phyloP scores from a whole-genome alignment of 2,113 vertebrate species.

The Silurus asotus region DNA sequence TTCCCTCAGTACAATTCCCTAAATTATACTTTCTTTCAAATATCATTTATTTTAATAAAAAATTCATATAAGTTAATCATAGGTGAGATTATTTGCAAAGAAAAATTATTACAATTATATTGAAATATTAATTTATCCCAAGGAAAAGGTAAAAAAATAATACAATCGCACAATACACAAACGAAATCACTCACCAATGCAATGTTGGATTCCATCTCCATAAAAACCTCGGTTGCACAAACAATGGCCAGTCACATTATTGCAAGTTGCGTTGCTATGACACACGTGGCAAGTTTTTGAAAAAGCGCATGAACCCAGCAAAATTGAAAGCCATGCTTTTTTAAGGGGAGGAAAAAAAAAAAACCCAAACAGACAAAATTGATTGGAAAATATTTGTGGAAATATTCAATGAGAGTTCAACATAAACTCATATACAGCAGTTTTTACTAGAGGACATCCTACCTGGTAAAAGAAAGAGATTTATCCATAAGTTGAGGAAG shows the following conservation, averaged over 20 bases:
- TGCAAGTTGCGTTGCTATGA: slow-evolving; percentile 65
- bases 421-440: background rate
- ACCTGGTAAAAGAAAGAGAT: slow-evolving; percentile 78
- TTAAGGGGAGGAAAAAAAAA: slow-evolving; percentile 3
- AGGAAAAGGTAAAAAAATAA: background rate
- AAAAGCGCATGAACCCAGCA: slow-evolving; percentile 67
- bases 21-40: background rate
- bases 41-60: background rate
- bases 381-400: background rate
- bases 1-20: background rate
- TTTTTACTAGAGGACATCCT: slow-evolving; percentile 52
- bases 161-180: background rate
- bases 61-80: background rate
- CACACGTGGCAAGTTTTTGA: slow-evolving; percentile 68
- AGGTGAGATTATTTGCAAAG: background rate
- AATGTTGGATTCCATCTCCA: slow-evolving; percentile 67
- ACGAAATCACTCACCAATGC: slow-evolving; percentile 65
- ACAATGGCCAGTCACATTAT: slow-evolving; percentile 47
- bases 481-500: slow-evolving; percentile 72
- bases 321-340: slow-evolving; percentile 74
- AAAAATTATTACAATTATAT: too few relatives aligned
- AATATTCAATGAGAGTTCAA: background rate
- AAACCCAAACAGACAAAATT: background rate
- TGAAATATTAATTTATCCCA: background rate
- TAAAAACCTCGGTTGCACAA: slow-evolving; percentile 69